phyloP scores from a whole-genome alignment of 2,797 vertebrate species.

The Microctenopoma steveboyesi region DNA sequence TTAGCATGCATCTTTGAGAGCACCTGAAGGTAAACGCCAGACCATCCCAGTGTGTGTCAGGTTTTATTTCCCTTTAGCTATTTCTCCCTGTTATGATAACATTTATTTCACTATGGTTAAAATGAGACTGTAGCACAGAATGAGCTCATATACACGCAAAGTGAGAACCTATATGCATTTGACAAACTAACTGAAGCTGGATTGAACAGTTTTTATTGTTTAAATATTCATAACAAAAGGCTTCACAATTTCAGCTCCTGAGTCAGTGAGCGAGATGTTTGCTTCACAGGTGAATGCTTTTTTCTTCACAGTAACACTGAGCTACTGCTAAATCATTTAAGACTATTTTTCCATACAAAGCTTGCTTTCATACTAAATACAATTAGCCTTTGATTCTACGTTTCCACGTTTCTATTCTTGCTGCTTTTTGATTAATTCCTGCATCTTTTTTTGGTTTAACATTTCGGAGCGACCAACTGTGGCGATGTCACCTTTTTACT shows the following conservation, averaged over 20 bases:
- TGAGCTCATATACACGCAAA: not conserved
- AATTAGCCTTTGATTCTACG: constrained; percentile 35
- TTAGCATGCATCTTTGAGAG: not conserved
- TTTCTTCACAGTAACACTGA: constrained; percentile 43
- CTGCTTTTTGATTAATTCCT: constrained; percentile 29
- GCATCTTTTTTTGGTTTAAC: constrained; percentile 3
- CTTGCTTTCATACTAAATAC: constrained; percentile 32
- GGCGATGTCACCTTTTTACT: constrained; percentile 22
- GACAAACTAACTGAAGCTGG: constrained; percentile 1
- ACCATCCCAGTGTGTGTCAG: not conserved
- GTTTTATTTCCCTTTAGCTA: not conserved
- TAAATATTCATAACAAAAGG: constrained; percentile 8
- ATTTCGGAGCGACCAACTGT: constrained; percentile 10
- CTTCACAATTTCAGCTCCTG: not conserved
- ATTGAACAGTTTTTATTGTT: not conserved
- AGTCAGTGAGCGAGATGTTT: not conserved
- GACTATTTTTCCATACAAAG: constrained; percentile 17
- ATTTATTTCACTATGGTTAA: not conserved
- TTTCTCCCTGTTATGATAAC: not conserved
- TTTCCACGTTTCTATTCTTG: not conserved
- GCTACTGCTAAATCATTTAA: constrained; percentile 52
- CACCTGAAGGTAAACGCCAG: not conserved
- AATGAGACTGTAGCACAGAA: not conserved
- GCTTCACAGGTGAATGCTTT: constrained; percentile 21
- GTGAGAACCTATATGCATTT: not conserved